Base-by-base conservation (phyloP, 2,113 vertebrate species). In the Chlamydotis undulata region DNA sequence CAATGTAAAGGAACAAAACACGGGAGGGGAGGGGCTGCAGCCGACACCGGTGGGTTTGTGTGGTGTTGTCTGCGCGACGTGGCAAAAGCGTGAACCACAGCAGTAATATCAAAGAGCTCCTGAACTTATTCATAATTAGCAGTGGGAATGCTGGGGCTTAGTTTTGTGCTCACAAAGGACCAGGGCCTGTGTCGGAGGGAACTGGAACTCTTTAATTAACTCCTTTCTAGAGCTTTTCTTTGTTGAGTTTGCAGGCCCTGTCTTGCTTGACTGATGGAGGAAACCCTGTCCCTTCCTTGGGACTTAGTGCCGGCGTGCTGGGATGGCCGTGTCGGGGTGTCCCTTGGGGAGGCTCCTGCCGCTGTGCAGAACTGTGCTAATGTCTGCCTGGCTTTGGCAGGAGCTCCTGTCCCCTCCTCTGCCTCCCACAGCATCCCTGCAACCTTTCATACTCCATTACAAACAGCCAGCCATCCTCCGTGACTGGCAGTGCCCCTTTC, bases 131-230 rank as follows among this genome's bases (percentile, higher is more conserved):
- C 77, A 19, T 81, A 91, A 94, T 90, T 81, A 94, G 94, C 93
- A 79, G 78, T 71, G 87, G 95, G 92, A 94, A 93, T 23, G 81
- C 90, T 64, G 10, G 2, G 90, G 84, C 90, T 95, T 84, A 67
- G 56, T 70, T 89, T 39, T 84, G 84, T 24, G 69, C 87, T 95
- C 87, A 93, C 90, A 89, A 94, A 95, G 93, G 89, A 74, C 63
- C 31, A 31, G 50, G 59, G 68, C 60, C 84, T 82, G 92, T 2
- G 2, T 93, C 9, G 14, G 73, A 89, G 73, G 50, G 77, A 91
- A 84, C 41, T 87, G 95, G 89, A 94, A 92, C 87, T 91, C 95
- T 93, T 88, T 93, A 94, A 94, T 94, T 91, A 93, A 91, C 56
- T 71, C 70, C 57, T 79, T 93, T 82, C 90, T 82, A 60, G 90